Base-by-base conservation (phyloP, 92 coral and sea anemone species). In the Porites rus region DNA sequence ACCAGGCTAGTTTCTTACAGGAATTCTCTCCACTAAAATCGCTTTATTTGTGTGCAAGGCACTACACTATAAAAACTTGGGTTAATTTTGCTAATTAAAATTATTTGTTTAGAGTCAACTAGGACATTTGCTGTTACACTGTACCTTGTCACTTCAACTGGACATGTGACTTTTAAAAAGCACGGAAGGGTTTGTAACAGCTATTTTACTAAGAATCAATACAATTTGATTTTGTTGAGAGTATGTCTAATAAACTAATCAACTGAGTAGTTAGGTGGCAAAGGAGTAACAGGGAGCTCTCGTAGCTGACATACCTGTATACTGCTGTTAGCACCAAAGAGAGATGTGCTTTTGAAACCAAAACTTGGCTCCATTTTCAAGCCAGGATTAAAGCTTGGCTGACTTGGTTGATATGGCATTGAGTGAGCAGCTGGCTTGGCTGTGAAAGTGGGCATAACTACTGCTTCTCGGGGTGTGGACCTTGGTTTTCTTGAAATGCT, bases 291-390 rank as follows among this genome's bases (percentile, higher is more conserved):
- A 1, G 87, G 87, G 20, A 83, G 70, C 74, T 83, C 87, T 22
- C 87, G 64, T 25, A 83, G 28, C n/a, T 53, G 87, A 74, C 87
- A 83, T 74, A 83, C 80, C 80, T 83, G 87, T n/a, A 81, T 18
- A 43, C 19, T 18, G 53, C 21, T 11, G 1, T 50, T 80, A 8
- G 25, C 51, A 51, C 87, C 74, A 73, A n/a, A 83, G 2, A 80
- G 5, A 11, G 59, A 31, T 51, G 78, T 19, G 51, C 61, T 24
- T 73, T 83, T 83, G 74, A 83, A 83, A 60, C 80, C 65, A 22
- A 74, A 74, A 4, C 19, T 14, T 63, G 87, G 74, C 51, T 73
- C 87, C 79, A 83, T 22, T 74, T 83, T 83, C 21, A 83, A 73
- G 53, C 53, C 22, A 7, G 80, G 54, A n/a, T 28, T 83, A 65